Base-by-base conservation (phyloP, 2,797 vertebrate genomes). In the Myotis pilosus region DNA sequence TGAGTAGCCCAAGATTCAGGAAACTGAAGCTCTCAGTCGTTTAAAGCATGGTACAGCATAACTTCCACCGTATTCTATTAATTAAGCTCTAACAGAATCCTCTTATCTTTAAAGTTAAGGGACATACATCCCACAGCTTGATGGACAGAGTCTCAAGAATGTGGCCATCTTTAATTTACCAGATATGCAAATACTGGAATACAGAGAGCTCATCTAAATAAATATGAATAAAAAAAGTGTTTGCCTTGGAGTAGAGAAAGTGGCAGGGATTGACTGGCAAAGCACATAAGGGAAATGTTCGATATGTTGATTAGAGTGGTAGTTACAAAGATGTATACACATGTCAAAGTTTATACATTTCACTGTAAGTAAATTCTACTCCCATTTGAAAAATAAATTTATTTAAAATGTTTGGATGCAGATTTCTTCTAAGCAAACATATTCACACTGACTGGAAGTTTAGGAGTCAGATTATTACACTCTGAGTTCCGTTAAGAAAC, bases 391-490 rank as follows among this genome's bases (percentile, higher is more conserved):
- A 81, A 88, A 74, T 38, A 68, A 57, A 55, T 79, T 89, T n/a
- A 49, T 85, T 60, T 81, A 74, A 93, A 80, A 80, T 69, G 80
- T 51, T 87, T 81, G 44, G 33, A 72, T 86, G 36, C 6, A 75
- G 33, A 75, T 81, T 91, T 17, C 60, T 81, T 80, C 60, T 71
- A 76, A 90, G 20, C 33, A 87, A 92, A 87, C 51, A 71, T 82
- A 87, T 47, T 72, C 89, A 85, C 19, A 76, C 7, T 66, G 78
- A 72, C 13, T 74, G 20, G 13, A 60, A 66, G 4, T 51, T 81
- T 47, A 71, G 5, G 15, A 51, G 13, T 78, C 38, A 88, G 47
- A 38, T 75, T 91, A 71, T 28, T 88, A 33, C 62, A 13, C 8
- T 66, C 49, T 72, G 60, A 60, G 66, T 66, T 88, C 22, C 60